Conservation (phyloP, 2,797 vertebrate species). For the Champsocephalus gunnari region DNA sequence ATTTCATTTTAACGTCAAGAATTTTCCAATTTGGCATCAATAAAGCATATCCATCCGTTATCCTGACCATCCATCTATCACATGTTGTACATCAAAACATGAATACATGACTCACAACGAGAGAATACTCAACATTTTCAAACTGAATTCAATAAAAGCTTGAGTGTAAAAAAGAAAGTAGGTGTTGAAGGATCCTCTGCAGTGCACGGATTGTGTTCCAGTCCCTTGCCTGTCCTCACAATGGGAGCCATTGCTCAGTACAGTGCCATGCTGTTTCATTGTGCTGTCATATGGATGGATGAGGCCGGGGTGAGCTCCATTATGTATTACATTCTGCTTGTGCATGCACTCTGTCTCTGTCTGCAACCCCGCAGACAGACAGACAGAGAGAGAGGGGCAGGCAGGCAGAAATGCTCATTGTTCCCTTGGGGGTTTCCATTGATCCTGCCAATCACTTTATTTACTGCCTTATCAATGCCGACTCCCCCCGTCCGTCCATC, state of each 20-base stretch:
- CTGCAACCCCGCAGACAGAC: slow-evolving; percentile 14
- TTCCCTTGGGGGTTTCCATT: slow-evolving; percentile 65
- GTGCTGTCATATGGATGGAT: slow-evolving; percentile 70
- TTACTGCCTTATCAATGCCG: slow-evolving; percentile 69
- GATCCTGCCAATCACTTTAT: slow-evolving; percentile 79
- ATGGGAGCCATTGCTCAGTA: slow-evolving; percentile 52
- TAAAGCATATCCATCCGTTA: not conserved
- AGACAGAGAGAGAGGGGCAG: slow-evolving; percentile 9
- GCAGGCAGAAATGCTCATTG: slow-evolving; percentile 57
- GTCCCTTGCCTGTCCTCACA: slow-evolving; percentile 59
- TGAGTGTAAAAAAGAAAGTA: slow-evolving; percentile 6
- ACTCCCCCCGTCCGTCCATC: slow-evolving; percentile 45
- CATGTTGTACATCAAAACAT: not conserved
- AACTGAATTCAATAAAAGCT: slow-evolving; percentile 1
- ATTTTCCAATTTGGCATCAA: too few species aligned
- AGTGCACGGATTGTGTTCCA: slow-evolving; percentile 23
- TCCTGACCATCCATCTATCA: not conserved
- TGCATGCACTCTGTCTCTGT: slow-evolving; percentile 42
- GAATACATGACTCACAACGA: not conserved
- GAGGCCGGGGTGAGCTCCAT: slow-evolving; percentile 56
- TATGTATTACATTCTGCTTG: slow-evolving; percentile 59
- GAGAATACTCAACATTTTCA: not conserved
- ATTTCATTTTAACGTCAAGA: too few species aligned
- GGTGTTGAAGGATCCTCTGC: slow-evolving; percentile 42
- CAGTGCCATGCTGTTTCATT: slow-evolving; percentile 63